Evolutionary conservation across 2,113 vertebrate species (phyloP), one percentile per base, ranked within the genome.

Genomic region (Dasypus novemcinctus): DNA sequence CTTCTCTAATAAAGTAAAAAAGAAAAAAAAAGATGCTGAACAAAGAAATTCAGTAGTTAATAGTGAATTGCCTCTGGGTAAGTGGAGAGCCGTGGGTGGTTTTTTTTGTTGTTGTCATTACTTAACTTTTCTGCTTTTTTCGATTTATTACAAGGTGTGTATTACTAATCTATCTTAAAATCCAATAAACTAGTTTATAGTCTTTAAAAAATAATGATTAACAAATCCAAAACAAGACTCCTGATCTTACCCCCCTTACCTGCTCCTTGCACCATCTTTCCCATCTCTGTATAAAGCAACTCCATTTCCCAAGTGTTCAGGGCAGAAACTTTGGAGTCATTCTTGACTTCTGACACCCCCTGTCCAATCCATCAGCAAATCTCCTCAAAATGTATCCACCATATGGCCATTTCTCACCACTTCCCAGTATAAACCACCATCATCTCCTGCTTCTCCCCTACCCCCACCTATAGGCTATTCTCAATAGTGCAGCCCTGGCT

Each of bases 281-380:
- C 13, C n/a, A 57, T 74, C 57, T 66, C 71, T 38, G 27, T 81
- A 36, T 74, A 68, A 72, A 2, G 64, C 25, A 91, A 64, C 33
- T 86, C 38, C 20, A 52, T 95, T 83, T 95, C 75, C 41, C 43
- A 95, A 54, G 46, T 94, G 12, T 61, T 86, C 46, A 27, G 36
- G 46, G 68, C 4, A 82, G 54, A 92, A 93, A 66, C 38, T 86
- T 8, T 57, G 66, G 36, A 36, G 18, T 63, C 57, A 91, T 59
- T 69, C 18, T 33, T 63, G 57, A 82, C 69, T 96, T 92, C 33
- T 83, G 57, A 79, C 46, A 52, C 29, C 7, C 27, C 8, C 79
- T 7, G 59, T 68, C 78, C 27, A 89, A 82, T 71, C 33, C n/a
- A 87, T 41, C 31, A 80, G 14, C 11, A 80, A 92, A 74, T 74